Percentiles rank a stretch among this genome's conserved stretches.
These are phyloP conservation scores for Geococcyx californianus DNA, from an alignment of 2,113 vertebrate species.

Conservation along the genomic window DNA sequence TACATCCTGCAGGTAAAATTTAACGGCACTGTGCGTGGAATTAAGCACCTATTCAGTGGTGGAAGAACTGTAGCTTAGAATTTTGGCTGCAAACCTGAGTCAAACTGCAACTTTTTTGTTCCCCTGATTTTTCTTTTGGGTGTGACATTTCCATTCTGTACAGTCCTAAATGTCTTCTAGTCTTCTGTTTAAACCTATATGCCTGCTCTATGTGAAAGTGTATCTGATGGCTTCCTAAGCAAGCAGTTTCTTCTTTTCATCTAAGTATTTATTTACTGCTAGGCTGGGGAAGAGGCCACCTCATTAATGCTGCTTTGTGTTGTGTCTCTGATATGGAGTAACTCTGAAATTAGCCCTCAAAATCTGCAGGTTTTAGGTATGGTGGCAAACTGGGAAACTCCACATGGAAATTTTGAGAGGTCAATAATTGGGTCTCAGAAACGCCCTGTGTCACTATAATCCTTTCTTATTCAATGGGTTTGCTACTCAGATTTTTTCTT, in stretches of 20 bases:
- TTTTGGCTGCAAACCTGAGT: not conserved
- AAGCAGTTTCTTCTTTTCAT: not conserved
- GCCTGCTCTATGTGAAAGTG: not conserved
- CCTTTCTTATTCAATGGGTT: not conserved
- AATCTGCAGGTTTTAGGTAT: not conserved
- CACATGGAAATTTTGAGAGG: too few relatives aligned
- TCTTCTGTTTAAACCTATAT: not conserved
- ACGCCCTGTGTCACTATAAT: not conserved
- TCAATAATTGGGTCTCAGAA: not conserved
- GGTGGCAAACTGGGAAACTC: not conserved
- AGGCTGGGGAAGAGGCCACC: not conserved
- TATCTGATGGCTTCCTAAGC: not conserved
- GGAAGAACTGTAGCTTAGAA: not conserved
- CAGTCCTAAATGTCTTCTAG: not conserved
- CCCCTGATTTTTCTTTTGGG: not conserved
- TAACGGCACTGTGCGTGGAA: not conserved
- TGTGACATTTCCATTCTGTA: not conserved
- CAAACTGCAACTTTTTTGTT: not conserved
- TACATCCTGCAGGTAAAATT: not conserved
- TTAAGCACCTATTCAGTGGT: not conserved
- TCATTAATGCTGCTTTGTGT: not conserved
- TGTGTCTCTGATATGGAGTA: not conserved
- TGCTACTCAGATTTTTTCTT: not conserved
- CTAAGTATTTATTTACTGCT: not conserved
- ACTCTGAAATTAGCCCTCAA: not conserved